Percentiles rank a stretch among this genome's conserved stretches.
These are phyloP conservation scores for Branchipolynoe longqiensis DNA, from an alignment of 2,888 invertebrate species.

Conservation along the genomic window DNA sequence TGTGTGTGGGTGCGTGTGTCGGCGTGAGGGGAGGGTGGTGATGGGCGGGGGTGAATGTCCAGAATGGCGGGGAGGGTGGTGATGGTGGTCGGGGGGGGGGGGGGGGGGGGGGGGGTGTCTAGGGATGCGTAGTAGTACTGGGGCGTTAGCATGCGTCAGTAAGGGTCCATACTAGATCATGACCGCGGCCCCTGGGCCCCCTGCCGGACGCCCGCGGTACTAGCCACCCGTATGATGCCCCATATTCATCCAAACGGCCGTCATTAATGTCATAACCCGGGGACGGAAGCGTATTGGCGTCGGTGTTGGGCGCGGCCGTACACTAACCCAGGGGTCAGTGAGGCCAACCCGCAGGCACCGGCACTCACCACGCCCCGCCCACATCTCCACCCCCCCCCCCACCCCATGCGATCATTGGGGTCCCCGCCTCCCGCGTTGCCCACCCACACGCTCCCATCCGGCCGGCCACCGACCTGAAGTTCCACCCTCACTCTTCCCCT, in stretches of 20 bases:
- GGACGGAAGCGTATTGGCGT: constrained; percentile 26
- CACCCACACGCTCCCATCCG: too few relatives aligned
- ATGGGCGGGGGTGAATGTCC: not conserved
- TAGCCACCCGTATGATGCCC: not conserved
- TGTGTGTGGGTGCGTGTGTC: not conserved
- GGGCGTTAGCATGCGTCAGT: not conserved
- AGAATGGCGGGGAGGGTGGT: not conserved
- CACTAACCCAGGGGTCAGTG: constrained; percentile 32
- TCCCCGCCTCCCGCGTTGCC: too few relatives aligned
- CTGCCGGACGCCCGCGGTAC: not conserved
- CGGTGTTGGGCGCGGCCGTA: constrained; percentile 21
- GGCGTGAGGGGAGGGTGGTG: not conserved
- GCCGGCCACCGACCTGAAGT: not conserved
- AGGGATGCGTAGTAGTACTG: not conserved
- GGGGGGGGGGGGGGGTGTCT: not conserved
- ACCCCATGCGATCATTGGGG: too few relatives aligned
- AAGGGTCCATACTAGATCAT: not conserved
- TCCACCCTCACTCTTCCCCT: not conserved
- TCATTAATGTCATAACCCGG: constrained; percentile 49
- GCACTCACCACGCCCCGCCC: not conserved
- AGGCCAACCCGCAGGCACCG: constrained; percentile 17
- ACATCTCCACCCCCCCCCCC: too few relatives aligned
- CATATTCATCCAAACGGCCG: constrained; percentile 37
- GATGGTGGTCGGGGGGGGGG: not conserved
- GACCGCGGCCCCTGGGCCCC: not conserved